A percentile compares a stretch with the other conserved stretches of the same genome.
phyloP scores from a whole-genome alignment of 2,888 invertebrate species.

The Cephus rjabovi region DNA sequence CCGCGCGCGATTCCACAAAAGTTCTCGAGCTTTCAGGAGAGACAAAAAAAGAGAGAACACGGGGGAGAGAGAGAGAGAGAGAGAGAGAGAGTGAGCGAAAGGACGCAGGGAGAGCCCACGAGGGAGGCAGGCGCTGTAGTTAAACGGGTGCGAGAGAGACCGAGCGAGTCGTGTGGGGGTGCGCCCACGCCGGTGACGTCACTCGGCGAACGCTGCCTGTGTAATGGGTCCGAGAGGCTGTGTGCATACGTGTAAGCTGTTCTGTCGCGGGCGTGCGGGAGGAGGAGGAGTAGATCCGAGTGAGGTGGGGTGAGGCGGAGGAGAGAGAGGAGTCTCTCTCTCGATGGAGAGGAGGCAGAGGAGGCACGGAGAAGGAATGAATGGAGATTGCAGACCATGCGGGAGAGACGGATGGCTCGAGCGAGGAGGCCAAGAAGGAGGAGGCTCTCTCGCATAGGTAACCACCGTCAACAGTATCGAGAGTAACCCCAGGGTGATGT shows the following conservation, averaged over 20 bases:
- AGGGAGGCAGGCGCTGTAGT: neutral
- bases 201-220: conserved; percentile 59
- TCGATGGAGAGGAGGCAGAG: neutral
- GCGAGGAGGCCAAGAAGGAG: conserved; percentile 26
- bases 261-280: conserved; percentile 11
- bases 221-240: conserved; percentile 41
- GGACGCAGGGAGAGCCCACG: conserved; percentile 10
- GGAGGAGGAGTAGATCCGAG: conserved; percentile 22
- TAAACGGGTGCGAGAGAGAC: conserved; percentile 6
- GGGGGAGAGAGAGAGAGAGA: conserved; percentile 10
- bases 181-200: conserved; percentile 64
- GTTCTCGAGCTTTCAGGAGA: conserved; percentile 4
- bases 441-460: conserved; percentile 29
- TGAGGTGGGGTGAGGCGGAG: conserved; percentile 11
- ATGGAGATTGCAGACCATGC: conserved; percentile 57
- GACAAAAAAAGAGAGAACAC: conserved; percentile 7
- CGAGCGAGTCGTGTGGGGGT: conserved; percentile 53
- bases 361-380: conserved; percentile 52
- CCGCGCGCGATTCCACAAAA: neutral
- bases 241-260: conserved; percentile 20
- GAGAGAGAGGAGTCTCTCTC: neutral
- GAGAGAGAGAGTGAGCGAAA: neutral
- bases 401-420: conserved; percentile 47
- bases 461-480: conserved; percentile 47
- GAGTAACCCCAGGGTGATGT: conserved; percentile 55